Evolutionary conservation across 2,888 invertebrate genomes (phyloP).

Genomic region (Drosophila dives): DNA sequence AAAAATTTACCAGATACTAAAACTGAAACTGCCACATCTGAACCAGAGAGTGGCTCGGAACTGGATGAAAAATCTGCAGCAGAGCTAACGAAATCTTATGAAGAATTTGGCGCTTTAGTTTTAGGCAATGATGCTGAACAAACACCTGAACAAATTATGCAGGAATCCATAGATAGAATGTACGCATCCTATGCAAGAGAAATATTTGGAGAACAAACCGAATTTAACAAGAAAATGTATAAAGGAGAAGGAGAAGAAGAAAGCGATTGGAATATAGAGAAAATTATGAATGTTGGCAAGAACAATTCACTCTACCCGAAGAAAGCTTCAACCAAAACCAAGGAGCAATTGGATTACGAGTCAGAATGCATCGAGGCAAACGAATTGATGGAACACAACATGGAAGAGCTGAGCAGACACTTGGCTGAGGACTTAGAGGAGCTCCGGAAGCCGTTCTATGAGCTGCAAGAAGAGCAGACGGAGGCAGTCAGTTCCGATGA

Average conservation of each 20-base stretch:
- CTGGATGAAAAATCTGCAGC: constrained; percentile 2
- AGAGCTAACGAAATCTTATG: constrained; percentile 32
- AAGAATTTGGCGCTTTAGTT: constrained; percentile 26
- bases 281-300: constrained; percentile 6
- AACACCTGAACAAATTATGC: constrained; percentile 37
- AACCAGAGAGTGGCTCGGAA: constrained; percentile 41
- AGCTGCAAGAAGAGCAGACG: not conserved
- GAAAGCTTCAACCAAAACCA: constrained; percentile 11
- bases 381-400: constrained; percentile 59
- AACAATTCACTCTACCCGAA: not conserved
- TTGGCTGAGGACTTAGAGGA: constrained; percentile 63
- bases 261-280: constrained; percentile 10
- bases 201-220: constrained; percentile 19
- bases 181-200: constrained; percentile 38
- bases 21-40: constrained; percentile 3
- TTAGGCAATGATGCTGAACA: not conserved
- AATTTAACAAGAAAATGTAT: constrained; percentile 21
- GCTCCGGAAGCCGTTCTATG: constrained; percentile 31
- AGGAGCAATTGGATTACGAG: constrained; percentile 53
- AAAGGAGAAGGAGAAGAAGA: not conserved
- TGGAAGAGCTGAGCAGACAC: constrained; percentile 61
- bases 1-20: not conserved
- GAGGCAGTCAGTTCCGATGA: constrained; percentile 30
- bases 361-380: constrained; percentile 57
- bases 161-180: constrained; percentile 43